These are phyloP conservation scores for Conchocele bisecta DNA, from an alignment of 2,888 invertebrate genomes.

Conservation along the genomic window DNA sequence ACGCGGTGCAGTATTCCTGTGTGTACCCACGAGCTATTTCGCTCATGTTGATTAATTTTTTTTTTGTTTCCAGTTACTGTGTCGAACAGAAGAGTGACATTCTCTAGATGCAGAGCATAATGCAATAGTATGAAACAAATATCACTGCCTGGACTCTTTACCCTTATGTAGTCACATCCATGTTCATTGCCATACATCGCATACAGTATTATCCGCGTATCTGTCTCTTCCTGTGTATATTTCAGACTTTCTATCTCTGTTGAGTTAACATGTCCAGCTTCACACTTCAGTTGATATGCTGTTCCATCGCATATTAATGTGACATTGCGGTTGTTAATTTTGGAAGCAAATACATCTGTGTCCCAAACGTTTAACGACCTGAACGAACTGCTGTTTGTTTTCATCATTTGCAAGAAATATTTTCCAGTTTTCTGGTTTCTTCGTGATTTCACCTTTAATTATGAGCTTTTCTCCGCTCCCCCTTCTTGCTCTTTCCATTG, in stretches of 20 bases:
- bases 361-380: slow-evolving; percentile 18
- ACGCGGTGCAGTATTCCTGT: too few relatives aligned
- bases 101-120: slow-evolving; percentile 15
- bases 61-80: slow-evolving; percentile 34
- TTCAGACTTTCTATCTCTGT: slow-evolving; percentile 13
- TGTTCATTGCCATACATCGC: slow-evolving; percentile 20
- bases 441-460: slow-evolving; percentile 10
- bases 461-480: slow-evolving; percentile 13
- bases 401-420: slow-evolving; percentile 20
- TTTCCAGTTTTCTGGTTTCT: slow-evolving; percentile 25
- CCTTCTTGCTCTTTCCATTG: slow-evolving; percentile 11
- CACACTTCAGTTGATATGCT: slow-evolving; percentile 15
- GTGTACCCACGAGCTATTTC: too few relatives aligned
- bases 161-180: slow-evolving; percentile 24
- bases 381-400: slow-evolving; percentile 22
- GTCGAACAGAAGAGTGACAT: slow-evolving; percentile 29
- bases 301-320: slow-evolving; percentile 22
- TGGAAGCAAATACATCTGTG: slow-evolving; percentile 14
- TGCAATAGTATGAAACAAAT: slow-evolving; percentile 38
- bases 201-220: slow-evolving; percentile 34
- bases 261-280: slow-evolving; percentile 19
- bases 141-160: slow-evolving; percentile 42
- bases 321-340: slow-evolving; percentile 13
- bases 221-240: slow-evolving; percentile 37
- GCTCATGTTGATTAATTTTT: slow-evolving; percentile 23